phyloP scores from a whole-genome alignment of 1,140 invertebrate genomes.

The Gryllus bimaculatus region DNA sequence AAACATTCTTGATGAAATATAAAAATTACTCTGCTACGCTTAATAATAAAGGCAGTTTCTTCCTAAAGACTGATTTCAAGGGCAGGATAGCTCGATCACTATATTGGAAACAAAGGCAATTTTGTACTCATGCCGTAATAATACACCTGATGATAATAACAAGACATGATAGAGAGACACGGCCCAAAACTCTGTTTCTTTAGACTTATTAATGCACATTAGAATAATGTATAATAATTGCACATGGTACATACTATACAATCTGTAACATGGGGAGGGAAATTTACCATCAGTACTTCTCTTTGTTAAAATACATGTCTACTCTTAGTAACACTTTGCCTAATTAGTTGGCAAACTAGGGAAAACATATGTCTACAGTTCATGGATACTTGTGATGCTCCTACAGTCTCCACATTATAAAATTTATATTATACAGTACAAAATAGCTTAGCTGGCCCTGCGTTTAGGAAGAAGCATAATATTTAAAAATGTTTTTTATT shows the following conservation, averaged over 20 bases:
- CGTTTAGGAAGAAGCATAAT: constrained; percentile 20
- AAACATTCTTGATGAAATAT: background rate
- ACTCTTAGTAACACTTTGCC: constrained; percentile 8
- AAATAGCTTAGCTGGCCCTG: constrained; percentile 21
- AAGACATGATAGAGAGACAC: constrained; percentile 14
- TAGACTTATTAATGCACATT: constrained; percentile 16
- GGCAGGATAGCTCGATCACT: background rate
- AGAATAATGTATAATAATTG: constrained; percentile 18
- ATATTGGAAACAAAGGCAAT: background rate
- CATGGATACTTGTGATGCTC: constrained; percentile 13
- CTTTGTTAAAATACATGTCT: constrained; percentile 5
- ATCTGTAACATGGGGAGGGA: constrained; percentile 12
- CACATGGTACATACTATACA: constrained; percentile 16
- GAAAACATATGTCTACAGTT: constrained; percentile 12
- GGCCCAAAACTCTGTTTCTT: constrained; percentile 11
- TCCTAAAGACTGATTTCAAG: background rate
- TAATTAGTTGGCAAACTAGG: background rate
- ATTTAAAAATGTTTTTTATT: constrained; percentile 14
- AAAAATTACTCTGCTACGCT: background rate
- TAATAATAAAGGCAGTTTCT: background rate
- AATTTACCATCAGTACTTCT: constrained; percentile 12
- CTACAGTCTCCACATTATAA: constrained; percentile 18
- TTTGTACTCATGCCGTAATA: background rate
- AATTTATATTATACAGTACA: constrained; percentile 19
- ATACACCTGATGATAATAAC: background rate